Base-by-base conservation (phyloP, 2,888 invertebrate species). In the Torymus tubicola region DNA sequence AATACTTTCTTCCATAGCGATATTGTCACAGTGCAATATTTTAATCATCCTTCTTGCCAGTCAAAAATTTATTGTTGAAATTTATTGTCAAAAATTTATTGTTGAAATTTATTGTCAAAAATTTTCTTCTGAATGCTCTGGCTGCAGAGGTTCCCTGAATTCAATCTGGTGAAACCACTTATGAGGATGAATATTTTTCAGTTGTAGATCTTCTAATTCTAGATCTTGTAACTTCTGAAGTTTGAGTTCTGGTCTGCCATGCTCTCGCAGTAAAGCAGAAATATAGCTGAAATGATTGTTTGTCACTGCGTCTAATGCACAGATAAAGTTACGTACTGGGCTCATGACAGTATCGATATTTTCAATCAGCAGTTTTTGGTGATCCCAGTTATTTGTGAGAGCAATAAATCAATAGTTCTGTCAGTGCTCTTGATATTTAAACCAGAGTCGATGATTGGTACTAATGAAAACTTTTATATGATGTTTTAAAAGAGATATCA, bases 361-460 rank as follows among this genome's bases (percentile, higher is more conserved):
- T 92, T 98, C 96, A 85, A 98, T 89, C 84, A 95, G 95, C 87
- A 98, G 93, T 91, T 95, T 95, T 94, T 92, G 14, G 94, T 92
- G 74, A 96, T 94, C 92, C 97, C 98, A 2, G 97, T 97, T 80
- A 98, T 93, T 91, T 98, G 98, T 10, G 97, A 95, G 8, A 96
- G 93, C 84, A 98, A 92, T n/a, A n/a, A n/a, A 91, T 99, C 98
- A 85, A 99, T 94, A 70, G 94, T 94, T 88, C 97, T 93, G 83
- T 98, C 97, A 18, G 96, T 96, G 93, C 96, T 96, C 90, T 94
- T 95, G 82, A 96, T 92, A 81, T 93, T 92, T 83, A 96, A 87
- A 84, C 94, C 93, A 83, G 92, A 69, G 57, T 88, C 86, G n/a
- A 88, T 55, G 2, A 57, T n/a, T n/a, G n/a, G n/a, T n/a, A n/a